These are phyloP conservation scores for Crypturellus tataupa DNA, from an alignment of 2,797 vertebrate genomes.

Conservation along the genomic window DNA sequence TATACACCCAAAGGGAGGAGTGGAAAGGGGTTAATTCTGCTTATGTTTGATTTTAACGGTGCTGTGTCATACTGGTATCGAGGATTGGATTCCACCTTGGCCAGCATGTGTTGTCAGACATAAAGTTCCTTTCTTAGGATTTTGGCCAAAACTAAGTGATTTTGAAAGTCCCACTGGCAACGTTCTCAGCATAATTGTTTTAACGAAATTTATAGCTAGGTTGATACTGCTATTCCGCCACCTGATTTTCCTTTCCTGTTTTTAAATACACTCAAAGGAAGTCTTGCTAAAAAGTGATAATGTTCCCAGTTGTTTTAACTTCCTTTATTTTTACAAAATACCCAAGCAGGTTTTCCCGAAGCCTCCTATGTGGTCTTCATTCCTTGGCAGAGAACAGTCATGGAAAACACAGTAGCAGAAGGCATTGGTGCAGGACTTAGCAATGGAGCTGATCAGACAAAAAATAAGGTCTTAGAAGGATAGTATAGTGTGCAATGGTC, in stretches of 20 bases:
- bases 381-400: not conserved
- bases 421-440: not conserved
- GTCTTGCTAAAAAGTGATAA: not conserved
- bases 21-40: not conserved
- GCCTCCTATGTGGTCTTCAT: not conserved
- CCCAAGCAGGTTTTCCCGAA: not conserved
- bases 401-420: not conserved
- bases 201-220: not conserved
- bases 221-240: not conserved
- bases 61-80: not conserved
- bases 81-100: not conserved
- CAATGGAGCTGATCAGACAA: not conserved
- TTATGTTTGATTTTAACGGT: not conserved
- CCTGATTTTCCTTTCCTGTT: not conserved
- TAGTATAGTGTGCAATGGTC: not conserved
- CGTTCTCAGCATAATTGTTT: not conserved
- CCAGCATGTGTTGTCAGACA: not conserved
- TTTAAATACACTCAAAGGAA: not conserved
- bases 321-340: not conserved
- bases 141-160: not conserved
- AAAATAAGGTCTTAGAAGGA: not conserved
- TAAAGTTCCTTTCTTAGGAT: not conserved
- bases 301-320: not conserved
- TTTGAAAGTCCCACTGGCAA: not conserved
- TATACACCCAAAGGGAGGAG: not conserved